A percentile compares a stretch with the other conserved stretches of the same genome.
phyloP scores from a whole-genome alignment of 2,888 invertebrate species.

The Vesta saturnalis region DNA sequence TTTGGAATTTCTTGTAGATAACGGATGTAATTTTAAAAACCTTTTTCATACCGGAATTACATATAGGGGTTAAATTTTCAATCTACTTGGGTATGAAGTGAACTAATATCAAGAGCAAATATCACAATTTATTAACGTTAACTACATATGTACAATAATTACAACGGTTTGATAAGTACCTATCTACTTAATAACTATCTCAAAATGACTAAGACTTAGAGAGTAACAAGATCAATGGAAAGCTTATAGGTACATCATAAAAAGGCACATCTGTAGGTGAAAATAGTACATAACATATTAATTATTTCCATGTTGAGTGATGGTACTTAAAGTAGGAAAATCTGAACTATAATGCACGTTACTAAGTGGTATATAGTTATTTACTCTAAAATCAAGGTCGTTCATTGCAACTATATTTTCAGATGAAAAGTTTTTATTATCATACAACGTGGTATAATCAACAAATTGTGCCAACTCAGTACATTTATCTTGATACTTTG shows the following conservation, averaged over 20 bases:
- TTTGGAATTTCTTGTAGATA: too few species aligned
- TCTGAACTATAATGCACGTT: conserved; percentile 40
- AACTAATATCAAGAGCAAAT: conserved; percentile 26
- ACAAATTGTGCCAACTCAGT: conserved; percentile 55
- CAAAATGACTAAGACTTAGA: conserved; percentile 27
- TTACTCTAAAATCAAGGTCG: conserved; percentile 59
- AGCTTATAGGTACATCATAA: conserved; percentile 25
- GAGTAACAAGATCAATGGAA: conserved; percentile 40
- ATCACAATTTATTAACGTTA: conserved; percentile 37
- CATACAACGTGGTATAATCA: conserved; percentile 57
- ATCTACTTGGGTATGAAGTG: too few species aligned
- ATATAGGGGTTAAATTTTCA: too few species aligned
- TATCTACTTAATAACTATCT: conserved; percentile 22
- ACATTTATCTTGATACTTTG: conserved; percentile 47
- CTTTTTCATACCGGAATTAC: too few species aligned
- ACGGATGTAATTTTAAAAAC: too few species aligned
- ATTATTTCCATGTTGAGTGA: conserved; percentile 19
- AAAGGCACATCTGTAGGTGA: conserved; percentile 41
- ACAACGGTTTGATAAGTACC: conserved; percentile 26
- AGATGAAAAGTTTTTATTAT: conserved; percentile 50
- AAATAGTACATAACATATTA: conserved; percentile 18
- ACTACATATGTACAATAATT: conserved; percentile 27
- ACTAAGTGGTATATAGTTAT: conserved; percentile 44
- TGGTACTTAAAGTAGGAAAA: conserved; percentile 32
- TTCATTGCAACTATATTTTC: conserved; percentile 55